Evolutionary conservation across 2,888 invertebrate species (phyloP).

Genomic region (Agapostemon virescens): DNA sequence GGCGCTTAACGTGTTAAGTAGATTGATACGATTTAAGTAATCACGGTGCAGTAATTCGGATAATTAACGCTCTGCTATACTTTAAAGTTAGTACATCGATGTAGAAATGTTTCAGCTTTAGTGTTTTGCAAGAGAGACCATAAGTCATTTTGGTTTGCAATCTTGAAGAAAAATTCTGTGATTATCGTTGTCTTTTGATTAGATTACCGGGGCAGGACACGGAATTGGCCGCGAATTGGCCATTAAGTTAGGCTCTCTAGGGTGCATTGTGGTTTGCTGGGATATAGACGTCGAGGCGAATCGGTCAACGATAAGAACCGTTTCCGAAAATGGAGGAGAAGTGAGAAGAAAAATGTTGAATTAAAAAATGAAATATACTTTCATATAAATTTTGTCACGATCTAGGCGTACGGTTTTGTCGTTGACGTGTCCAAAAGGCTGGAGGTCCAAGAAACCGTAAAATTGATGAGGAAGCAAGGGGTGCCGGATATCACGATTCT

Average conservation of each 20-base stretch:
- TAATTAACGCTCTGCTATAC: too few species aligned
- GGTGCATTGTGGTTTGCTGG: conserved; percentile 75
- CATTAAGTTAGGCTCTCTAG: conserved; percentile 69
- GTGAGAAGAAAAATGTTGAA: conserved; percentile 33
- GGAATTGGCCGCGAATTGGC: conserved; percentile 76
- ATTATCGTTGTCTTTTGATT: neutral
- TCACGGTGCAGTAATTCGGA: too few species aligned
- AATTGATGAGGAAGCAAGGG: conserved; percentile 69
- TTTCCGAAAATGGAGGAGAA: conserved; percentile 73
- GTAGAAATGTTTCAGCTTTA: neutral
- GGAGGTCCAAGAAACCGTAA: conserved; percentile 68
- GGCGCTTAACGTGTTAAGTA: too few species aligned
- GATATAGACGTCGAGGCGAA: conserved; percentile 70
- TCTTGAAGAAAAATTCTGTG: neutral
- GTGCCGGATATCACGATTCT: conserved; percentile 80
- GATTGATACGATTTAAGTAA: too few species aligned
- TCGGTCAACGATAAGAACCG: conserved; percentile 66
- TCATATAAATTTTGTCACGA: neutral
- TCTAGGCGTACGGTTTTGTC: conserved; percentile 72
- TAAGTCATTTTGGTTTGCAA: neutral
- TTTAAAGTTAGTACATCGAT: too few species aligned
- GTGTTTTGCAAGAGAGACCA: neutral
- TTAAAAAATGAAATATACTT: neutral
- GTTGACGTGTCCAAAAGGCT: conserved; percentile 74
- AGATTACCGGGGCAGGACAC: conserved; percentile 76